Conservation (phyloP, 2,113 vertebrate species). For the Mugil cephalus region DNA sequence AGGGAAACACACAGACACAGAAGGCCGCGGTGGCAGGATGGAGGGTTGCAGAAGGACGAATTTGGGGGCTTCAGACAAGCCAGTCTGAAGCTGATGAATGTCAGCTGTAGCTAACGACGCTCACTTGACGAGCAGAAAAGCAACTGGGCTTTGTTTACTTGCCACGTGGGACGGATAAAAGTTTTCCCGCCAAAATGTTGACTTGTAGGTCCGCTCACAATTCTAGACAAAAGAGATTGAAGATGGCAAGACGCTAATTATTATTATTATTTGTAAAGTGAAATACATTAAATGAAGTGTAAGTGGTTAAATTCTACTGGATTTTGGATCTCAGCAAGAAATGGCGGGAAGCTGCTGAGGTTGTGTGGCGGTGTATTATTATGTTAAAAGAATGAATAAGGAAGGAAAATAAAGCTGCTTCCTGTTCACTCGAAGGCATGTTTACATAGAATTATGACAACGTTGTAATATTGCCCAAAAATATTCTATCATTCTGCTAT, state of each 20-base stretch:
- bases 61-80: too few species aligned
- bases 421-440: background rate
- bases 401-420: background rate
- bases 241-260: conserved; percentile 37
- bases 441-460: background rate
- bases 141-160: conserved; percentile 57
- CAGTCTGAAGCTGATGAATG: conserved; percentile 49
- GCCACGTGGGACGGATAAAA: conserved; percentile 48
- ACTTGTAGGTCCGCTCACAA: too few species aligned
- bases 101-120: conserved; percentile 34
- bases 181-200: conserved; percentile 54
- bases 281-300: conserved; percentile 6
- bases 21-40: background rate
- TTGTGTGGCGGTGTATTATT: background rate
- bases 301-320: background rate
- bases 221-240: conserved; percentile 43
- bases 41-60: conserved; percentile 16
- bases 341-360: background rate
- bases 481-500: background rate
- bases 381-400: background rate
- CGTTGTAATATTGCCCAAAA: too few species aligned
- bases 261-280: conserved; percentile 27
- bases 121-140: conserved; percentile 47
- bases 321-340: background rate
- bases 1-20: conserved; percentile 26